Percentiles rank a stretch among this genome's conserved stretches.
Evolutionary conservation across 1,140 invertebrate genomes (phyloP).

Genomic region (Anthonomus grandis): DNA sequence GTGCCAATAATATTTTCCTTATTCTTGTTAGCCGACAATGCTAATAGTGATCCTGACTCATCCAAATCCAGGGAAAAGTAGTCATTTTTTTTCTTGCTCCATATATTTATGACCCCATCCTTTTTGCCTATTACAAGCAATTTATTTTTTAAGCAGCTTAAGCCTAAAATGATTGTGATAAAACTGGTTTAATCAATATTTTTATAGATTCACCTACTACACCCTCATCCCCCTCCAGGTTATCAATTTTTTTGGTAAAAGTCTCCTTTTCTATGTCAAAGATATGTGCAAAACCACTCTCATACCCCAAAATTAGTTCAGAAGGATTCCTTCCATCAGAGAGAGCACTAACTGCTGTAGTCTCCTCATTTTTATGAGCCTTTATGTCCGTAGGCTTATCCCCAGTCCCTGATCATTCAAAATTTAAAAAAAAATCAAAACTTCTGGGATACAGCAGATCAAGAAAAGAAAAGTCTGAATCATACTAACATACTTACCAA

Average conservation of each 20-base stretch:
- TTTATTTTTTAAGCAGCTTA: slow-evolving; percentile 21
- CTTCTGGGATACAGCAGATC: no score
- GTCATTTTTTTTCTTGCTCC: slow-evolving; percentile 31
- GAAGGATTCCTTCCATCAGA: slow-evolving; percentile 53
- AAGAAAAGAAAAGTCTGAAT: no score
- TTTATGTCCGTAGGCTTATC: slow-evolving; percentile 31
- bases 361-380: slow-evolving; percentile 25
- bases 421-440: background rate
- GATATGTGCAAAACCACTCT: slow-evolving; percentile 35
- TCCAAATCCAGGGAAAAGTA: slow-evolving; percentile 33
- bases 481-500: slow-evolving; percentile 28
- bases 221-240: slow-evolving; percentile 32
- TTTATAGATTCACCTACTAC: slow-evolving; percentile 23
- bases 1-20: slow-evolving; percentile 33
- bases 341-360: slow-evolving; percentile 54
- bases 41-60: slow-evolving; percentile 31
- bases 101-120: slow-evolving; percentile 37
- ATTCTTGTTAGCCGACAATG: slow-evolving; percentile 29
- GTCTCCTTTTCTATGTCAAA: slow-evolving; percentile 31
- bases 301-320: slow-evolving; percentile 41
- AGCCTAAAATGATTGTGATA: background rate
- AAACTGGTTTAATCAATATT: background rate
- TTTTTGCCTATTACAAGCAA: slow-evolving; percentile 29
- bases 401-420: slow-evolving; percentile 34
- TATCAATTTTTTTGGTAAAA: slow-evolving; percentile 28